A percentile compares a stretch with the other conserved stretches of the same genome.
These are phyloP conservation scores for Crenuchus spilurus DNA, from an alignment of 2,797 vertebrate genomes.

Conservation along the genomic window DNA sequence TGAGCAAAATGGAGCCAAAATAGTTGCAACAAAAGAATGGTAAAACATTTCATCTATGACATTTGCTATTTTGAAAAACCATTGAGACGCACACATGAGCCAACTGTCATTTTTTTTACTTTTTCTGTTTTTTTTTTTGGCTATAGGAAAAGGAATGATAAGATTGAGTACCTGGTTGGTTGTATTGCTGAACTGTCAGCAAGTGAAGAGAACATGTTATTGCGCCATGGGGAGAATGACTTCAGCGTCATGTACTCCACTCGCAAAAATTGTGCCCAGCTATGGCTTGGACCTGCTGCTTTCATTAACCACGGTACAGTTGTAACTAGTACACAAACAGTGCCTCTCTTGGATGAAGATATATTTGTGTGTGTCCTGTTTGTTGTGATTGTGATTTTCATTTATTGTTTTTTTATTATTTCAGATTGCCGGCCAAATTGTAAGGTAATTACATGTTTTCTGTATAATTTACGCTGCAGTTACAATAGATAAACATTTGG, in stretches of 20 bases:
- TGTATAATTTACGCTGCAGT: background rate
- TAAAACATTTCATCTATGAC: slow-evolving; percentile 51
- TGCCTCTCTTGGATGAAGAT: no score
- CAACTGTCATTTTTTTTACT: background rate
- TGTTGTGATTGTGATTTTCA: no score
- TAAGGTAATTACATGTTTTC: slow-evolving; percentile 78
- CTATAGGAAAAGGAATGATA: slow-evolving; percentile 95
- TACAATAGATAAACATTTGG: no score
- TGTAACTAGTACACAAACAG: background rate
- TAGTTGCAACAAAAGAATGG: slow-evolving; percentile 98
- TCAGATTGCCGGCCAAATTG: slow-evolving; percentile 98
- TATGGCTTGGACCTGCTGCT: slow-evolving; percentile 97
- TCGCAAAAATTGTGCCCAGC: slow-evolving; percentile 96
- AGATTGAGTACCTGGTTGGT: slow-evolving; percentile 96
- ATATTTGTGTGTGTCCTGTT: background rate
- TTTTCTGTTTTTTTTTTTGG: slow-evolving; percentile 24
- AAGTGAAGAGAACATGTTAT: slow-evolving; percentile 94
- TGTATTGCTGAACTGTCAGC: slow-evolving; percentile 97
- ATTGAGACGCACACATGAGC: background rate
- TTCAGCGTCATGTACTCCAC: slow-evolving; percentile 99
- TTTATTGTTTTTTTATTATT: background rate
- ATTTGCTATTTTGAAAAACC: background rate
- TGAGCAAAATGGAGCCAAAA: slow-evolving; percentile 98
- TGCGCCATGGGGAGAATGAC: slow-evolving; percentile 96
- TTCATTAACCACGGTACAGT: slow-evolving; percentile 96